Base-by-base conservation (phyloP, 2,113 vertebrate species). In the Mobula hypostoma region DNA sequence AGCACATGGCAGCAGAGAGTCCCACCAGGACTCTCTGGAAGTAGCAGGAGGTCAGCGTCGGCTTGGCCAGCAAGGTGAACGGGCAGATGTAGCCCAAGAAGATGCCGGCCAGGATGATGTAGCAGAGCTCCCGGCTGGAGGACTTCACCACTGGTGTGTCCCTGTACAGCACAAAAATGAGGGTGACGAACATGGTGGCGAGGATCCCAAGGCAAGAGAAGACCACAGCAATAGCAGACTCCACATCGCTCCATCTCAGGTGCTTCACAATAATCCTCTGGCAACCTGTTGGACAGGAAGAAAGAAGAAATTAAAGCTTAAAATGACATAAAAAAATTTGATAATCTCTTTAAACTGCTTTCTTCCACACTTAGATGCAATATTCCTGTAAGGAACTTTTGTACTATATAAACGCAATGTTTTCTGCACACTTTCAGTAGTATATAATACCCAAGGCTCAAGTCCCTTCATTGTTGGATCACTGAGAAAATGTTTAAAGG, bases 141-240 rank as follows among this genome's bases (percentile, higher is more conserved):
- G 99, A 99, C 95, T 99, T 99, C 80, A 99, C 99, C 96, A 99
- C 99, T 0, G 99, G 99, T 0, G 99, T 99, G 95, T 99, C 99
- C 76, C 98, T 98, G 96, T 99, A 99, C 94, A 99, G 98, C 95
- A 99, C 98, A 96, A 99, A 99, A 96, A 99, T 97, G 94, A 99
- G 98, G 40, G 98, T 99, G 95, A 99, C 99, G 95, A 99, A 99
- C 96, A 99, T 97, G 94, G 99, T 99, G 95, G 99, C 97, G 32
- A 99, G 97, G 95, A 99, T 99, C 76, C 99, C 99, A 95, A 99
- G 95, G 94, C 98, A 99, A 96, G 99, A 99, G 95, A 99, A 99
- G 94, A 95, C 98, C 91, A 99, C 98, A 1, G 99, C 99, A 68
- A 99, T 98, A 70, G 99, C 98, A 94, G 99, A 98, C 95, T 99